Percentiles rank a stretch among this genome's conserved stretches.
Conservation (phyloP, 1,140 invertebrate genomes). For the Druon quercuslanigerum region DNA sequence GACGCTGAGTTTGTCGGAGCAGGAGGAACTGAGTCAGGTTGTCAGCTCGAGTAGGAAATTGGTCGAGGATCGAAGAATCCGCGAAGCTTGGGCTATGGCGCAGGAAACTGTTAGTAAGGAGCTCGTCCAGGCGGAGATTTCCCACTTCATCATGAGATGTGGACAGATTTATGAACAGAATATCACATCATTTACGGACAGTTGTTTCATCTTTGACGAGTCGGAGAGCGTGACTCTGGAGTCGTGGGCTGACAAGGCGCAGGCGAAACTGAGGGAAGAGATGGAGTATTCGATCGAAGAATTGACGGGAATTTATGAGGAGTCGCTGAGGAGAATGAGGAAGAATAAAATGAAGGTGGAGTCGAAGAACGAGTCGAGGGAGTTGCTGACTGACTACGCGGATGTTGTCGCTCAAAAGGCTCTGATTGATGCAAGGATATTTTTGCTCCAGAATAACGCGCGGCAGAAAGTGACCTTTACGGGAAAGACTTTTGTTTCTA, state of each 20-base stretch:
- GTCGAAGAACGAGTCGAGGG: slow-evolving; percentile 73
- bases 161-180: slow-evolving; percentile 80
- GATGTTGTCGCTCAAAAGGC: slow-evolving; percentile 86
- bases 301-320: slow-evolving; percentile 80
- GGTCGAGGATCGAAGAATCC: slow-evolving; percentile 75
- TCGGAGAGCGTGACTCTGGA: slow-evolving; percentile 80
- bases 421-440: slow-evolving; percentile 83
- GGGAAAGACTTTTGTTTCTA: slow-evolving; percentile 63
- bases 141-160: slow-evolving; percentile 81
- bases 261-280: slow-evolving; percentile 80
- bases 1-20: slow-evolving; percentile 77
- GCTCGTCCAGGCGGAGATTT: slow-evolving; percentile 83
- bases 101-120: slow-evolving; percentile 83
- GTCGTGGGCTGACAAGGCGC: slow-evolving; percentile 82
- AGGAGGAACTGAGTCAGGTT: slow-evolving; percentile 64
- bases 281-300: slow-evolving; percentile 82
- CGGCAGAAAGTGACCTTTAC: slow-evolving; percentile 42
- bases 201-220: slow-evolving; percentile 77
- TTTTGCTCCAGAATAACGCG: slow-evolving; percentile 71
- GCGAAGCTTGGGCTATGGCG: slow-evolving; percentile 82
- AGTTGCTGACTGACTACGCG: slow-evolving; percentile 81
- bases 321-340: slow-evolving; percentile 75
- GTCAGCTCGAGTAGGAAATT: slow-evolving; percentile 63
- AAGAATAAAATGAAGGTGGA: slow-evolving; percentile 69
- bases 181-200: slow-evolving; percentile 70